A percentile compares a stretch with the other conserved stretches of the same genome.
Evolutionary conservation across 2,113 vertebrate genomes (phyloP).

Genomic region (Mystacornis crossleyi): DNA sequence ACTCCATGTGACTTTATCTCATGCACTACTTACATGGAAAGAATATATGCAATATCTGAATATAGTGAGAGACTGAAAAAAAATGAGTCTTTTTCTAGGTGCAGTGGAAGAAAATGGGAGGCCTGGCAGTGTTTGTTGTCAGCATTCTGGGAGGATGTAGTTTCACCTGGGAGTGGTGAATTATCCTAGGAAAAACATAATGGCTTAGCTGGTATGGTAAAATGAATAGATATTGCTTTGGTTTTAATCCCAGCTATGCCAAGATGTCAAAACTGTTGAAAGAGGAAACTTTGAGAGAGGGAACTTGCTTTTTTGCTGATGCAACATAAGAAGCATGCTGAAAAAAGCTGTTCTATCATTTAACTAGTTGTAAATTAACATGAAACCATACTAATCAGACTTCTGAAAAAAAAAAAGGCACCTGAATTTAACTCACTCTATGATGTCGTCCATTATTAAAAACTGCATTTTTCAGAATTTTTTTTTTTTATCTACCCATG

Average conservation of each 20-base stretch:
- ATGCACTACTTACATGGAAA: background rate
- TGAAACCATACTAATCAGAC: background rate
- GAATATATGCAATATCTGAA: background rate
- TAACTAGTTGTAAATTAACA: background rate
- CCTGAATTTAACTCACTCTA: background rate
- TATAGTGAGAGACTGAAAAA: background rate
- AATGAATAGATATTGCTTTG: background rate
- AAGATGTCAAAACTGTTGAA: background rate
- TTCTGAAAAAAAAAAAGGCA: background rate
- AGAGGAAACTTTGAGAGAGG: background rate
- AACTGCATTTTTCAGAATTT: background rate
- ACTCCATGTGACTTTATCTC: background rate
- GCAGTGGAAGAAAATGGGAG: background rate
- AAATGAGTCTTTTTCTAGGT: background rate
- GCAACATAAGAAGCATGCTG: background rate
- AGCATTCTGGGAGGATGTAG: fast-evolving
- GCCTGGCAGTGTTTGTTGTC: background rate
- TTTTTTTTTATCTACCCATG: background rate
- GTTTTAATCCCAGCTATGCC: background rate
- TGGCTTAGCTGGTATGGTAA: background rate
- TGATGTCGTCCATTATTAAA: background rate
- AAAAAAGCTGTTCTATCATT: background rate
- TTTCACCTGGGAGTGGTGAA: background rate
- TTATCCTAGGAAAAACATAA: background rate
- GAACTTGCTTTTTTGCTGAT: background rate